Evolutionary conservation across 1,140 invertebrate genomes (phyloP).

Genomic region (Pteromalus puparum): DNA sequence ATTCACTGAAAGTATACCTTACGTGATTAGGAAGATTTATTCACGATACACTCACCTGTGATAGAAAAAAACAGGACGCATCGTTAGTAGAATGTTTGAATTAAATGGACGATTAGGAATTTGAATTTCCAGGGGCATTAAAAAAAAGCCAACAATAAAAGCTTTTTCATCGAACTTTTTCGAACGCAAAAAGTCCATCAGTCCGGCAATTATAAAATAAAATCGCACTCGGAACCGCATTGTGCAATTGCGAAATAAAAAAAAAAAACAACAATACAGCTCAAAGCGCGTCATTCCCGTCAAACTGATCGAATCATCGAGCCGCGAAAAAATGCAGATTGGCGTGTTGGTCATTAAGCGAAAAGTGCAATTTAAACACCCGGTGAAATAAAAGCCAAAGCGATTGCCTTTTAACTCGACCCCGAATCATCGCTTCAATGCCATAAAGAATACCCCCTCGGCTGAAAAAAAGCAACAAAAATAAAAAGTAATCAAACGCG

Average conservation of each 20-base stretch:
- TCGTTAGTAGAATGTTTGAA: no score
- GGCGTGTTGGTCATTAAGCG: not conserved
- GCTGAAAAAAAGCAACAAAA: not conserved
- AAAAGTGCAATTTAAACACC: conserved; percentile 1
- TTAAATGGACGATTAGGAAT: no score
- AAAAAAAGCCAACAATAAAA: no score
- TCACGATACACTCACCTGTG: no score
- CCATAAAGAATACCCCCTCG: no score
- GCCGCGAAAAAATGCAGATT: not conserved
- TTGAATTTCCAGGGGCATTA: no score
- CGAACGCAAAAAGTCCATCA: not conserved
- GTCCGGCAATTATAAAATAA: not conserved
- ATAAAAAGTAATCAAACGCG: not conserved
- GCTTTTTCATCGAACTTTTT: no score
- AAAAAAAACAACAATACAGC: not conserved
- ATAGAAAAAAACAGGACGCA: no score
- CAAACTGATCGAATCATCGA: conserved; percentile 4
- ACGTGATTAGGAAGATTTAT: no score
- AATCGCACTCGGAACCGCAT: not conserved
- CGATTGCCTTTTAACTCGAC: not conserved
- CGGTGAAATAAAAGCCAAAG: not conserved
- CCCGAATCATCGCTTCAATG: not conserved
- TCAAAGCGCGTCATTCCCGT: no score
- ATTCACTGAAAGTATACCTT: no score
- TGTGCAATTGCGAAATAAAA: not conserved